phyloP scores from a whole-genome alignment of 2,888 invertebrate genomes.

The Scaptomyza flava region DNA sequence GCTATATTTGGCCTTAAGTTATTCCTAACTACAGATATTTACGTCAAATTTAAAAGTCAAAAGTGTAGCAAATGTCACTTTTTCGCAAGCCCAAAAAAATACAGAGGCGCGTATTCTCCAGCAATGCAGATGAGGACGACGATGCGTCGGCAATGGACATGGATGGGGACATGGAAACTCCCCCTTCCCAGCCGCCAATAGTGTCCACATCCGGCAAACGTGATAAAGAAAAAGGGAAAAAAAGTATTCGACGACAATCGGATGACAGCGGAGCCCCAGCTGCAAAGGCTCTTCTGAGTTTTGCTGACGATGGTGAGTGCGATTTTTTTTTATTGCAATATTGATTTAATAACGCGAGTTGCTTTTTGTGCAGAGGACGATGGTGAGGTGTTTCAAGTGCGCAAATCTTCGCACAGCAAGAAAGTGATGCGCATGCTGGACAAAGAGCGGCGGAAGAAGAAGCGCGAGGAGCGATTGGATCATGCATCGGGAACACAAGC shows the following conservation, averaged over 20 bases:
- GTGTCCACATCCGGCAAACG: slow-evolving; percentile 51
- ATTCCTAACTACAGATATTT: slow-evolving; percentile 14
- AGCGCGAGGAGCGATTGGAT: slow-evolving; percentile 78
- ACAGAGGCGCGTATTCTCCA: slow-evolving; percentile 90
- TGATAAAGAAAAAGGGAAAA: slow-evolving; percentile 63
- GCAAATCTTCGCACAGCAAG: slow-evolving; percentile 97
- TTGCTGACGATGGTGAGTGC: slow-evolving; percentile 89
- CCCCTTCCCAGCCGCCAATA: slow-evolving; percentile 62
- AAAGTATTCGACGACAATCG: slow-evolving; percentile 77
- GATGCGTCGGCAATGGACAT: slow-evolving; percentile 83
- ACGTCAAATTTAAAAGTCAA: background rate
- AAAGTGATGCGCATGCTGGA: slow-evolving; percentile 93
- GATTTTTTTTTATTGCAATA: background rate
- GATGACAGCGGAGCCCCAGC: slow-evolving; percentile 52
- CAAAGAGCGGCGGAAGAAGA: slow-evolving; percentile 87
- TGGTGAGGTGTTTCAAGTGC: slow-evolving; percentile 96
- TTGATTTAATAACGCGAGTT: slow-evolving; percentile 22
- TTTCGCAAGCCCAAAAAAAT: slow-evolving; percentile 95
- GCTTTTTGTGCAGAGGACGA: slow-evolving; percentile 86
- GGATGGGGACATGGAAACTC: slow-evolving; percentile 69
- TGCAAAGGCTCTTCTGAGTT: slow-evolving; percentile 89
- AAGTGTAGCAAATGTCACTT: slow-evolving; percentile 87
- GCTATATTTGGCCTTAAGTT: slow-evolving; percentile 12
- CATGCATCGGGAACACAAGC: slow-evolving; percentile 23
- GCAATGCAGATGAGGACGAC: slow-evolving; percentile 89